Evolutionary conservation across 2,113 vertebrate species (phyloP).

Genomic region (Larimichthys crocea): DNA sequence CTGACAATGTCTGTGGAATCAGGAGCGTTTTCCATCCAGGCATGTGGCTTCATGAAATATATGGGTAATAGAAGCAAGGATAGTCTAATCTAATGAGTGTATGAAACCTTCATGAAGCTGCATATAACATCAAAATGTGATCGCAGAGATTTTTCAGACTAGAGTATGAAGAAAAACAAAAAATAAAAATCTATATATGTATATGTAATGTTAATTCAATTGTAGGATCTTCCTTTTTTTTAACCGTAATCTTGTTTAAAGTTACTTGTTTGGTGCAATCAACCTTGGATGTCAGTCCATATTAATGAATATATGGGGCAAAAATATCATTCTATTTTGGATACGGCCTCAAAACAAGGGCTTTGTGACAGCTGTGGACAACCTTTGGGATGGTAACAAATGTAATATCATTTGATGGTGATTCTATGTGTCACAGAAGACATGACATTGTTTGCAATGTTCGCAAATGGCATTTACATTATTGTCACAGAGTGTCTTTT

Average conservation of each 20-base stretch:
- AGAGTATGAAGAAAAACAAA: not conserved
- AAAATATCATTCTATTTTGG: not conserved
- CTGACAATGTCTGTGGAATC: slow-evolving; percentile 17
- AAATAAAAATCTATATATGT: not conserved
- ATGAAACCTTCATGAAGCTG: not conserved
- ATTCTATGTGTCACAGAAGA: slow-evolving; percentile 27
- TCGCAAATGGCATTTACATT: slow-evolving; percentile 58
- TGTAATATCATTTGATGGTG: slow-evolving; percentile 25
- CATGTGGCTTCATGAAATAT: slow-evolving; percentile 14
- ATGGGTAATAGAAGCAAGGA: slow-evolving; percentile 3
- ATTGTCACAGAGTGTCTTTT: slow-evolving; percentile 53
- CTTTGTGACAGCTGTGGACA: slow-evolving; percentile 5
- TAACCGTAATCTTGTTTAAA: not conserved
- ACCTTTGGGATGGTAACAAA: slow-evolving; percentile 26
- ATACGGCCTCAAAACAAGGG: not conserved
- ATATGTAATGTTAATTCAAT: not conserved
- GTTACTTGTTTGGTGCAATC: not conserved
- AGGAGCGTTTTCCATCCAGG: not conserved
- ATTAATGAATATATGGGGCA: not conserved
- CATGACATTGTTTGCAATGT: slow-evolving; percentile 36
- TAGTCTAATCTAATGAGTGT: not conserved
- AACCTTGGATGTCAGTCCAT: not conserved
- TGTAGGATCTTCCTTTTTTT: not conserved
- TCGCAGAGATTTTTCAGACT: not conserved
- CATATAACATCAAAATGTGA: not conserved